phyloP scores from a whole-genome alignment of 2,113 vertebrate genomes.

The Copsychus sechellarum region DNA sequence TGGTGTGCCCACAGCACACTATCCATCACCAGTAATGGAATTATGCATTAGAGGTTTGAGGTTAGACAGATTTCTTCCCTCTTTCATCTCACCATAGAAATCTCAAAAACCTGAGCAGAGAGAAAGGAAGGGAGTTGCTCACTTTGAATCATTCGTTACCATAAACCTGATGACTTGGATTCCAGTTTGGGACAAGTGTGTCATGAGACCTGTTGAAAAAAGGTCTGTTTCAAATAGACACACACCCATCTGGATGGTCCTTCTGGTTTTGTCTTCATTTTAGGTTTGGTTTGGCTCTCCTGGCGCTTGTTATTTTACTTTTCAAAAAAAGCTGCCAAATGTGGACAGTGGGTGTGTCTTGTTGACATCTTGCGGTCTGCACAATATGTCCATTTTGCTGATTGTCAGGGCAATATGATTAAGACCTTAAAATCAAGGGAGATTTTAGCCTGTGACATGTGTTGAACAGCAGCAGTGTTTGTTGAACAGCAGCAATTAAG shows the following conservation, averaged over 20 bases:
- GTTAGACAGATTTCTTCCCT: background rate
- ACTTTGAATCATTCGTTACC: slow-evolving; percentile 31
- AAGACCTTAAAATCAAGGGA: slow-evolving; percentile 42
- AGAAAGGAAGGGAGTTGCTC: background rate
- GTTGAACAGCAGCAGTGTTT: background rate
- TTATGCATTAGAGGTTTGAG: background rate
- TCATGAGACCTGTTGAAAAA: slow-evolving; percentile 44
- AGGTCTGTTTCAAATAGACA: slow-evolving; percentile 41
- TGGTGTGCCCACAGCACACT: background rate
- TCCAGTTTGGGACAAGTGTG: slow-evolving; percentile 28
- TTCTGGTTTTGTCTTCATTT: slow-evolving; percentile 57
- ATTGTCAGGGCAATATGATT: slow-evolving; percentile 44
- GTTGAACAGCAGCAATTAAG: slow-evolving; percentile 15
- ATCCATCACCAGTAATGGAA: background rate
- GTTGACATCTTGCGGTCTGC: slow-evolving; percentile 68
- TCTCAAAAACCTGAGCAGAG: background rate
- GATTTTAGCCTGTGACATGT: background rate
- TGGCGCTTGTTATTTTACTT: slow-evolving; percentile 49
- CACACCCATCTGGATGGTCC: slow-evolving; percentile 58
- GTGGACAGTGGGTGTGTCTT: slow-evolving; percentile 73
- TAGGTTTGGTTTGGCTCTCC: slow-evolving; percentile 69
- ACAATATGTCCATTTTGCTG: slow-evolving; percentile 48
- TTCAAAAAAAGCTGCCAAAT: slow-evolving; percentile 64
- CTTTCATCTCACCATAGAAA: background rate
- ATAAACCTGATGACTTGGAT: slow-evolving; percentile 51